These are phyloP conservation scores for Chloroclysta siterata DNA, from an alignment of 2,888 invertebrate species.

Conservation along the genomic window DNA sequence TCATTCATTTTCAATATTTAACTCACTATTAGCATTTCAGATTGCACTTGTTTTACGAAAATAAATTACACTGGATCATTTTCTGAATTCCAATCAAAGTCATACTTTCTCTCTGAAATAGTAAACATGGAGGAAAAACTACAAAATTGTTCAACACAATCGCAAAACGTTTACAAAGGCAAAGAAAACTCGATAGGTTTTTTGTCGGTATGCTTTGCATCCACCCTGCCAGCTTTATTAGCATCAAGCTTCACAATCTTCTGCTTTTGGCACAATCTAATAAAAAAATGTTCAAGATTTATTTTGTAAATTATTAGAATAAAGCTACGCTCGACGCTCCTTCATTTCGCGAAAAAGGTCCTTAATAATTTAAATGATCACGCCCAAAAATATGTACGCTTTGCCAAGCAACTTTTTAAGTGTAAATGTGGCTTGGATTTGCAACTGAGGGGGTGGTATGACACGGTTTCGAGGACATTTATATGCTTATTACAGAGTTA, in stretches of 20 bases:
- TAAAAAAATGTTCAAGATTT: constrained; percentile 63
- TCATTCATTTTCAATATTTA: background rate
- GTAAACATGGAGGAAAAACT: no score
- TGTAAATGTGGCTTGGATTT: constrained; percentile 50
- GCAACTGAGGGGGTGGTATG: constrained; percentile 50
- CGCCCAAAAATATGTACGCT: constrained; percentile 34
- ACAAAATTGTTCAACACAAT: constrained; percentile 7
- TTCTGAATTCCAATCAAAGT: background rate
- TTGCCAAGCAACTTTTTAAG: constrained; percentile 47
- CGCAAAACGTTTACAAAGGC: constrained; percentile 36
- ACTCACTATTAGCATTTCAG: background rate
- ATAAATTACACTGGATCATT: background rate
- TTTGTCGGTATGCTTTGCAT: constrained; percentile 56
- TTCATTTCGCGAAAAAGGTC: constrained; percentile 46
- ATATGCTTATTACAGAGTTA: constrained; percentile 60
- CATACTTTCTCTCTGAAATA: background rate
- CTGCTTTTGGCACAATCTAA: constrained; percentile 53
- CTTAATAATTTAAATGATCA: constrained; percentile 40
- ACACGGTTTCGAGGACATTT: constrained; percentile 56
- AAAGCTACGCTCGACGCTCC: constrained; percentile 35
- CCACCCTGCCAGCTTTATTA: constrained; percentile 53
- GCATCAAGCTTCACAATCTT: constrained; percentile 48
- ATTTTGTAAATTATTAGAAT: constrained; percentile 59
- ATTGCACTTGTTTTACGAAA: background rate
- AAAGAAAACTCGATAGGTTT: constrained; percentile 51